Evolutionary conservation across 2,113 vertebrate species (phyloP), one percentile per base, ranked within the genome.

Genomic region (Polypterus senegalus): DNA sequence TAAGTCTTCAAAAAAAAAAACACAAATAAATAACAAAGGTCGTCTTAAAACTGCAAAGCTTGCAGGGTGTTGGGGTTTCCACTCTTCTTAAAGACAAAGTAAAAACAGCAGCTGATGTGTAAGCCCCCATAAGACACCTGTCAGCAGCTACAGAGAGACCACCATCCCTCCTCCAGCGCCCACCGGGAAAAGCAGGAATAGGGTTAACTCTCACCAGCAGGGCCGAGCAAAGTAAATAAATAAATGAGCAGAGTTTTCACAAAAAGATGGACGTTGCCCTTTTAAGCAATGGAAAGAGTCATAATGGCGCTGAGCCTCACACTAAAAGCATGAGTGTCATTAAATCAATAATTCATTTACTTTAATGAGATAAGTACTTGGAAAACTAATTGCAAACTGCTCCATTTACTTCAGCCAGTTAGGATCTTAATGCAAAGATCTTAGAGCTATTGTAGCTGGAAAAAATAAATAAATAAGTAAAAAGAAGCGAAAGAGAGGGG

Each of bases 341-440:
- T 86, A 88, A 91, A 95, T 95, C 92, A 94, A 97, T 94, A 95
- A 94, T 97, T 94, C 83, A 94, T 93, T 92, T 92, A 91, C 91
- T 95, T 92, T 94, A 97, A 97, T 95, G 92, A 95, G 92, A 95
- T 93, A 93, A 93, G 90, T 91, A 92, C 86, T 93, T 78, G 77
- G 84, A 91, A 91, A 92, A 92, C 89, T 93, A 93, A 95, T 94
- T 92, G 90, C 89, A 90, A 87, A 83, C 82, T 77, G 81, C 87
- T 90, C 88, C 86, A 90, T 91, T 92, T 91, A 88, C 86, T 83
- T 82, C 82, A 82, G 69, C 88, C 83, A 72, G 78, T 85, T 78
- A 81, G 57, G 80, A 76, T 80, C 81, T 83, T 86, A 83, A 90
- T 88, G 88, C 83, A 85, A 79, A 81, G 80, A 86, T 83, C 73